These are phyloP conservation scores for Diplosoma virens DNA, from an alignment of 23 tunicate genomes.

Conservation along the genomic window DNA sequence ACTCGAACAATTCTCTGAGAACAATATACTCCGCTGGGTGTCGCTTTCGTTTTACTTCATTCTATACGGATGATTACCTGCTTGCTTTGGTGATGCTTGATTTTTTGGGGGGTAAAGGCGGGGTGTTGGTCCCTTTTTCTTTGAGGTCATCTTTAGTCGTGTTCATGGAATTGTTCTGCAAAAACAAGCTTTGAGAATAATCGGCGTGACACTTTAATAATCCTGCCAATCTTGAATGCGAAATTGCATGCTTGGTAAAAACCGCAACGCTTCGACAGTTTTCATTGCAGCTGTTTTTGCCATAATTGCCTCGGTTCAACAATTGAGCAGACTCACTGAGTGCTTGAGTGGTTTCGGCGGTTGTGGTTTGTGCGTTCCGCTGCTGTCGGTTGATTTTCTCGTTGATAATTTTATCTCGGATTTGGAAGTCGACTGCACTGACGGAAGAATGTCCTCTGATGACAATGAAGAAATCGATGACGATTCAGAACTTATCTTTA, in stretches of 20 bases:
- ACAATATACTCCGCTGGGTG: no score
- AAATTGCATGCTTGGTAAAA: background rate
- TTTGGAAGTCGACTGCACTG: background rate
- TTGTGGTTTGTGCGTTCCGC: constrained; percentile 17
- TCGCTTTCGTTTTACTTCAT: no score
- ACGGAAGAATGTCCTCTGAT: background rate
- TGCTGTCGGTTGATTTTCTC: background rate
- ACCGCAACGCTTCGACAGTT: background rate
- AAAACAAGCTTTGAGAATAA: background rate
- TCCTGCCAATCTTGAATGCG: background rate
- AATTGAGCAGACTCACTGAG: no score
- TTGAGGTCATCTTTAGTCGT: background rate
- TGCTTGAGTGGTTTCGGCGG: constrained; percentile 50
- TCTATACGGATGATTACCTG: background rate
- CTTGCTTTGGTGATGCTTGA: constrained; percentile 13
- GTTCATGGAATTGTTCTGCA: background rate
- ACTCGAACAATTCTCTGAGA: no score
- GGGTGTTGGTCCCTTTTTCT: constrained; percentile 35
- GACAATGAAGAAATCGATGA: background rate
- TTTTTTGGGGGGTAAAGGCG: constrained; percentile 82
- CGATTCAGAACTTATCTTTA: background rate
- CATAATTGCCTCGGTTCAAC: no score
- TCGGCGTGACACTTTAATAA: background rate
- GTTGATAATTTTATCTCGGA: background rate
- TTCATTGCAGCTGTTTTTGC: background rate